A percentile compares a stretch with the other conserved stretches of the same genome.
These are phyloP conservation scores for Drosophila silvestris DNA, from an alignment of 2,888 invertebrate genomes.

Conservation along the genomic window DNA sequence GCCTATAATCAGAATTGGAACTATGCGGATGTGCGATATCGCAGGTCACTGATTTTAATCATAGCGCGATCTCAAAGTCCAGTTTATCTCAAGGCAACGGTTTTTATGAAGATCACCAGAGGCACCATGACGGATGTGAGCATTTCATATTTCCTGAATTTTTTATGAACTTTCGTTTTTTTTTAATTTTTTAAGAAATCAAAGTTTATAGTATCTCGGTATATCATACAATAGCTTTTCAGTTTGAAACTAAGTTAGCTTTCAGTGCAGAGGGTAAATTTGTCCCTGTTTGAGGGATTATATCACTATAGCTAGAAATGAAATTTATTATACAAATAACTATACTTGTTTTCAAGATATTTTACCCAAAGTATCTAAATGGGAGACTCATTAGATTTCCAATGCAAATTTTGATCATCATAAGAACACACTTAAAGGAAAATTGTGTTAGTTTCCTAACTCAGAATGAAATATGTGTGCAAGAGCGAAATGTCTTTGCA, in stretches of 20 bases:
- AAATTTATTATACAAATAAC: not conserved
- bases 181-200: not conserved
- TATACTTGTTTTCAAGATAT: not conserved
- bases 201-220: not conserved
- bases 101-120: conserved; percentile 71
- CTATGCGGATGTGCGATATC: conserved; percentile 68
- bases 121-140: conserved; percentile 76
- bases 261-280: not conserved
- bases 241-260: not conserved
- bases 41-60: conserved; percentile 71
- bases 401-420: not conserved
- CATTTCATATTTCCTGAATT: not conserved
- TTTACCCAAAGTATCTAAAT: not conserved
- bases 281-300: fast-evolving
- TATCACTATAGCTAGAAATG: not conserved
- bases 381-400: not conserved
- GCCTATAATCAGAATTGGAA: conserved; percentile 78
- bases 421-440: too few species aligned
- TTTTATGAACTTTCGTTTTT: not conserved
- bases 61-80: conserved; percentile 74
- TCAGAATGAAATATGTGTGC: not conserved
- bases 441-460: not conserved
- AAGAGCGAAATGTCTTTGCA: not conserved
- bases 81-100: conserved; percentile 71
- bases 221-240: not conserved